Conservation (phyloP, 2,888 invertebrate genomes). For the Anorthoa munda region DNA sequence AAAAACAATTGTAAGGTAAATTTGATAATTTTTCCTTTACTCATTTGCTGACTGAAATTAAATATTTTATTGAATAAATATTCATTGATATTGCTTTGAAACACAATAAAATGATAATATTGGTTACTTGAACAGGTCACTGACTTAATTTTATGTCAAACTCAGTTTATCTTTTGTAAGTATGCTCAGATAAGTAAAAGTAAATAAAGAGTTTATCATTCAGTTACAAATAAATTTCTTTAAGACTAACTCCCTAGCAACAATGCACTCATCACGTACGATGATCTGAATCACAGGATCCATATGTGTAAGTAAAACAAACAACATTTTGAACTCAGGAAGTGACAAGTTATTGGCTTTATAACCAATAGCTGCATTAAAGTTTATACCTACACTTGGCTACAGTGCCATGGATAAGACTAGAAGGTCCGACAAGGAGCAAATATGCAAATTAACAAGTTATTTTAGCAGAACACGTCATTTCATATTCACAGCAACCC, state of each 20-base stretch:
- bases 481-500: conserved; percentile 72
- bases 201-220: conserved; percentile 50
- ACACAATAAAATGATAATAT: conserved; percentile 21
- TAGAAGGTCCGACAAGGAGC: conserved; percentile 51
- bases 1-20: not conserved
- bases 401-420: conserved; percentile 40
- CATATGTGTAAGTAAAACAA: conserved; percentile 40
- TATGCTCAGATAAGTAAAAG: conserved; percentile 47
- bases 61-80: conserved; percentile 8
- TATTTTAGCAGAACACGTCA: conserved; percentile 86
- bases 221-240: conserved; percentile 14
- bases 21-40: not conserved
- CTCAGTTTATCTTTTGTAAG: conserved; percentile 52
- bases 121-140: conserved; percentile 45
- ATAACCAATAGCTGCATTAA: not conserved
- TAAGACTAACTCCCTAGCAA: not conserved
- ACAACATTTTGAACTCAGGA: conserved; percentile 27
- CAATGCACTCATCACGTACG: conserved; percentile 1
- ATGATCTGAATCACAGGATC: conserved; percentile 25
- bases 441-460: conserved; percentile 72
- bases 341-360: conserved; percentile 20
- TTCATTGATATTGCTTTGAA: not conserved
- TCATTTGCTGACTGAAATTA: not conserved
- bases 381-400: conserved; percentile 14
- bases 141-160: conserved; percentile 59